Percentiles rank a stretch among this genome's conserved stretches.
These are phyloP conservation scores for Microctenopoma stevenorrisi DNA, from an alignment of 2,797 vertebrate species.

Conservation along the genomic window DNA sequence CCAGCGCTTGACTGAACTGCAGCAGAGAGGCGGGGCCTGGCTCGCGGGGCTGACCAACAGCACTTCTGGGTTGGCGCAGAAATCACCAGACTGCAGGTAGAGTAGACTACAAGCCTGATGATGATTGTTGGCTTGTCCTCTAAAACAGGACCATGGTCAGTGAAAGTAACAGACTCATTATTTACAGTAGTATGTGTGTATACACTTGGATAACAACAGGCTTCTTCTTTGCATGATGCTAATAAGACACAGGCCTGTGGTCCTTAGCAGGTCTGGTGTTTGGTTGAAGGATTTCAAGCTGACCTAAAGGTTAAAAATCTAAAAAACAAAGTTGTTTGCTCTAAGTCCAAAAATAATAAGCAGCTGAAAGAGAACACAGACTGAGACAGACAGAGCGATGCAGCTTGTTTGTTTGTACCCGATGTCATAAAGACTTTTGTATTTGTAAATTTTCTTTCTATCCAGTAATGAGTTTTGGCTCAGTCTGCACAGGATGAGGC, in stretches of 20 bases:
- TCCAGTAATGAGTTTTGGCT: conserved; percentile 50
- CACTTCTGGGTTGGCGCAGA: conserved; percentile 76
- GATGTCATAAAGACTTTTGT: conserved; percentile 39
- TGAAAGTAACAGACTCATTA: not conserved
- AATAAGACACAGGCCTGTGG: conserved; percentile 26
- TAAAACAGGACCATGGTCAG: not conserved
- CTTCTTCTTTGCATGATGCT: conserved; percentile 10
- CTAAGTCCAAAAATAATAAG: conserved; percentile 16
- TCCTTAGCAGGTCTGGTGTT: not conserved
- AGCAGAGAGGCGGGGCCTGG: conserved; percentile 89
- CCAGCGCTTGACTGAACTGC: conserved; percentile 86
- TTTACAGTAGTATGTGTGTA: not conserved
- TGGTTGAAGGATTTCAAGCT: conserved; percentile 27
- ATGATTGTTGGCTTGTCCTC: not conserved
- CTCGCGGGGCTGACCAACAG: conserved; percentile 86
- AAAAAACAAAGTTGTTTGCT: conserved; percentile 43
- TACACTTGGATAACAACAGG: not conserved
- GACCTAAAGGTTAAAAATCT: conserved; percentile 45
- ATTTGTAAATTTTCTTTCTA: conserved; percentile 23
- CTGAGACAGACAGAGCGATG: not conserved
- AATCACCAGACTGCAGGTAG: conserved; percentile 89
- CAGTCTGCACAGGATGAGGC: conserved; percentile 22
- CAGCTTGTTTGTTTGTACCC: conserved; percentile 38
- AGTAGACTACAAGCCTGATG: not conserved
- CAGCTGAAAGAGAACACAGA: conserved; percentile 16